A percentile compares a stretch with the other conserved stretches of the same genome.
Evolutionary conservation across 2,113 vertebrate species (phyloP).

Genomic region (Eretmochelys imbricata): DNA sequence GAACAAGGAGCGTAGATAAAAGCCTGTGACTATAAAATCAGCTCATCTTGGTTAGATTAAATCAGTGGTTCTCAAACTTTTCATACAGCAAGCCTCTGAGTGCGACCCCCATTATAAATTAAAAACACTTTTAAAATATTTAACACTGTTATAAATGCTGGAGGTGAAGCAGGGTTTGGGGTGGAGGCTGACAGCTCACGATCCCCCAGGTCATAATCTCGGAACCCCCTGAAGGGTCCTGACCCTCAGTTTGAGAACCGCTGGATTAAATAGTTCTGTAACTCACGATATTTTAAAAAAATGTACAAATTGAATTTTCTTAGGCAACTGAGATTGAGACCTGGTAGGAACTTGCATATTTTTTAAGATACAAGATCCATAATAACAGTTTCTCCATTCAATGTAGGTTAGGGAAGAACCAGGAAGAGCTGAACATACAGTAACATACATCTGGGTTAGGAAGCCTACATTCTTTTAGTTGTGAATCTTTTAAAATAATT

Average conservation of each 20-base stretch:
- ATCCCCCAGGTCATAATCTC: too few species aligned
- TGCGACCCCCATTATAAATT: too few species aligned
- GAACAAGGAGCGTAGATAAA: neutral
- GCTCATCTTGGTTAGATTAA: neutral
- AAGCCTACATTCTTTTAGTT: neutral
- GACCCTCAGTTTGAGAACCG: too few species aligned
- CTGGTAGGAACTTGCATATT: neutral
- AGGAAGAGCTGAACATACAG: neutral
- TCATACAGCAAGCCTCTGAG: too few species aligned
- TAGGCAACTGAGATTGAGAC: neutral
- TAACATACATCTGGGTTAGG: conserved; percentile 25
- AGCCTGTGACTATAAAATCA: neutral
- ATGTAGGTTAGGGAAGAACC: neutral
- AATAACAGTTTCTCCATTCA: neutral
- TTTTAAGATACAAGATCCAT: neutral
- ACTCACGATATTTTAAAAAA: neutral
- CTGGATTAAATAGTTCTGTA: neutral
- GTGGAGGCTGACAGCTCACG: too few species aligned
- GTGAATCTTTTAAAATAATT: neutral
- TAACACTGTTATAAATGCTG: too few species aligned
- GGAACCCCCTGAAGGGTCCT: too few species aligned
- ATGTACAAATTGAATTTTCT: neutral
- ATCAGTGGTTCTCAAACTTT: too few species aligned
- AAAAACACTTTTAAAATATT: too few species aligned
- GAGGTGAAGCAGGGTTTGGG: too few species aligned